Conservation (phyloP, 2,797 vertebrate genomes). For the Poliocrania exsul region DNA sequence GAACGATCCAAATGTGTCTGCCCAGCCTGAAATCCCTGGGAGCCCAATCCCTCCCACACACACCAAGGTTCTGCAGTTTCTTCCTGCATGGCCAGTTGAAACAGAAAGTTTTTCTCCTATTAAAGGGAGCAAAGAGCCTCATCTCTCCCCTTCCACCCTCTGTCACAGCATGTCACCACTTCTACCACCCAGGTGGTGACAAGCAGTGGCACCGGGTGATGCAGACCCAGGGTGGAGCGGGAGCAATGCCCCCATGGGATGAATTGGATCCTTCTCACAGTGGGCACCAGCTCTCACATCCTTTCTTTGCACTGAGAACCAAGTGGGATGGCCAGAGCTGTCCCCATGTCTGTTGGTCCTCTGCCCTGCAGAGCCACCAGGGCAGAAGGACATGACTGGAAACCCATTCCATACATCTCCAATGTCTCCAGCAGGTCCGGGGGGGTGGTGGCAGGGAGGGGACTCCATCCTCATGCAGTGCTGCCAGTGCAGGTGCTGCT, state of each 20-base stretch:
- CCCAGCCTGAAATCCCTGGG: background rate
- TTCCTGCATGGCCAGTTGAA: background rate
- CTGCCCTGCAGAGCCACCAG: background rate
- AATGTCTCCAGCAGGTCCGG: background rate
- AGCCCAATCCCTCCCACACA: background rate
- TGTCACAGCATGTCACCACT: rapidly evolving
- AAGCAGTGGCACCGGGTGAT: background rate
- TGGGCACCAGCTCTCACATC: rapidly evolving
- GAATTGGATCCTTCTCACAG: background rate
- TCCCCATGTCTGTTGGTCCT: background rate
- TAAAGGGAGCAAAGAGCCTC: background rate
- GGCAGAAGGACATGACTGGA: background rate
- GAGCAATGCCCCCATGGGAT: rapidly evolving
- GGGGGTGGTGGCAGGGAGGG: background rate
- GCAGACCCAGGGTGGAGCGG: rapidly evolving
- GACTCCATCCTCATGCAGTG: rapidly evolving
- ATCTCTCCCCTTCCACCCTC: background rate
- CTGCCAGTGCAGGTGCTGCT: background rate
- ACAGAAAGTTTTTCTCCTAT: background rate
- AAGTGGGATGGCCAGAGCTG: rapidly evolving
- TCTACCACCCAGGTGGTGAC: rapidly evolving
- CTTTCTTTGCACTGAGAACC: background rate
- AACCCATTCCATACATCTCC: background rate
- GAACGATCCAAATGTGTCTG: background rate
- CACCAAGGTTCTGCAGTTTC: background rate